Evolutionary conservation across 2,113 vertebrate genomes (phyloP), one percentile per base, ranked within the genome.

Genomic region (Puffinus mauretanicus): DNA sequence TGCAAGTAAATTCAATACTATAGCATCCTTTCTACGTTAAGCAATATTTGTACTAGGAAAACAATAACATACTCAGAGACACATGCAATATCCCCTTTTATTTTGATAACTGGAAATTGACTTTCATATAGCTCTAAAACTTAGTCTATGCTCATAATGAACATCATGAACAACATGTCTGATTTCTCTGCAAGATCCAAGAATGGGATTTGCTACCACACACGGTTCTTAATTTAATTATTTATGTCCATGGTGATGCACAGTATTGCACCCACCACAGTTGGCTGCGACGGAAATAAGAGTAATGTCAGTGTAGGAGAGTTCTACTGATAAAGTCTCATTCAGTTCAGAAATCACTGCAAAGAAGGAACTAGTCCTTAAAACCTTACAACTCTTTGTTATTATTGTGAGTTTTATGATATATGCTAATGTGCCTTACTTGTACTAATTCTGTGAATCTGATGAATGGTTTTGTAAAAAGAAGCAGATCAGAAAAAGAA

Each of bases 391-490:
- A 96, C 52, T 77, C 94, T 96, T 77, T 94, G 93, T 97, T 97
- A 94, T 96, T 97, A 97, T 96, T 96, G 95, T 97, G 96, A 97
- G 95, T 97, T 97, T 97, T 98, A 98, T 97, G 94, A 97, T 95
- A 97, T 97, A 98, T 97, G 96, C 97, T 97, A 97, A 97, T 97
- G 98, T 98, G 98, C 98, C 98, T 98, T 98, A 98, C 96, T 97
- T 97, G 97, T 98, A 97, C 96, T 98, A 97, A 97, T 98, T 98
- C 94, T 97, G 97, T 97, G 96, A 93, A 96, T 97, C 97, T 97
- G 96, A 97, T 97, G 97, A 97, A 97, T 96, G 96, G 97, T 97
- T 98, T 98, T 98, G 98, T 98, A 98, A 98, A 98, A 97, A 98
- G 95, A 96, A 97, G 87, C 96, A 86, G 92, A 97, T 95, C 96